Percentiles rank a stretch among this genome's conserved stretches.
These are phyloP conservation scores for Matsumurasca onukii DNA, from an alignment of 1,140 invertebrate species.

Conservation along the genomic window DNA sequence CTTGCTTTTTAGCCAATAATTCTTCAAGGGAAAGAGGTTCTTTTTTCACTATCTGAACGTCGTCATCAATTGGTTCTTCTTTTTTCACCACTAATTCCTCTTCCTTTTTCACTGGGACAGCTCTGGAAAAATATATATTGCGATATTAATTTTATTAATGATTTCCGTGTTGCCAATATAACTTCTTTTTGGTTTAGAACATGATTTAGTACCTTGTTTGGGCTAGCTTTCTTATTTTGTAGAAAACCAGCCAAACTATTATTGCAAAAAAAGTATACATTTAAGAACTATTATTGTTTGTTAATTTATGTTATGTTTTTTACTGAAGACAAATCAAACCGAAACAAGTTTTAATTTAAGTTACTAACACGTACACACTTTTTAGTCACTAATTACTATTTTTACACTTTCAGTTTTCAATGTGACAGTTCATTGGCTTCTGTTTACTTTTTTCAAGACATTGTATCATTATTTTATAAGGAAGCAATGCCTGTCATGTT, in stretches of 20 bases:
- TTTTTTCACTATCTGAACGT: slow-evolving; percentile 58
- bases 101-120: slow-evolving; percentile 46
- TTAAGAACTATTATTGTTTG: too few species aligned
- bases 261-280: background rate
- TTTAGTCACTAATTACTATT: too few species aligned
- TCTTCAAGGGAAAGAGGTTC: slow-evolving; percentile 97
- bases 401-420: too few species aligned
- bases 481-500: too few species aligned
- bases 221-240: background rate
- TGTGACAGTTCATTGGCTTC: too few species aligned
- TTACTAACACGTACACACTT: too few species aligned
- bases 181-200: too few species aligned
- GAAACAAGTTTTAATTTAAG: too few species aligned
- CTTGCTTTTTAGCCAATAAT: slow-evolving; percentile 92
- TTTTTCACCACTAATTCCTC: slow-evolving; percentile 49
- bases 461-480: too few species aligned
- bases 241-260: background rate
- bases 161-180: background rate
- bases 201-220: background rate
- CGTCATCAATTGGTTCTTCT: slow-evolving; percentile 45
- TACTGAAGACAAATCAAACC: too few species aligned
- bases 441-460: too few species aligned
- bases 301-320: too few species aligned
- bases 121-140: slow-evolving; percentile 26
- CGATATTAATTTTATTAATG: slow-evolving; percentile 8